These are phyloP conservation scores for Hucho hucho DNA, from an alignment of 2,113 vertebrate species.

Conservation along the genomic window DNA sequence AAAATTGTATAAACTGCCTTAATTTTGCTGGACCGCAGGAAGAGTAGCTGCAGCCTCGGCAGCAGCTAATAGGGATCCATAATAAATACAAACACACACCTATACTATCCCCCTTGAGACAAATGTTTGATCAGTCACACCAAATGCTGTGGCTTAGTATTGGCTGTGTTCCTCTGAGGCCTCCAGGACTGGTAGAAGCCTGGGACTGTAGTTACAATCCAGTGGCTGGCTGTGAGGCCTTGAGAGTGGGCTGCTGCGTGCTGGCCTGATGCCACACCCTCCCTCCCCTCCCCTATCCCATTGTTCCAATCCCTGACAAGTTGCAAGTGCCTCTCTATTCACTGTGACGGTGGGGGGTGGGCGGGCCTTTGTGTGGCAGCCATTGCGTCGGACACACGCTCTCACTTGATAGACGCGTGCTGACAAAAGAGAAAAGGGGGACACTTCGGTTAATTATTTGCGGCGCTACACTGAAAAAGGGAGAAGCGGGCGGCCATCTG, in stretches of 20 bases:
- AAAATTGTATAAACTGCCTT: too few relatives aligned
- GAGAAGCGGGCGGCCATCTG: constrained; percentile 77
- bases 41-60: too few relatives aligned
- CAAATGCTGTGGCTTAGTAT: constrained; percentile 31
- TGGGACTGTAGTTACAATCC: constrained; percentile 38
- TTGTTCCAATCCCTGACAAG: constrained; percentile 54
- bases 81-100: too few relatives aligned
- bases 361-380: constrained; percentile 65
- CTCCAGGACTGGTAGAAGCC: constrained; percentile 34
- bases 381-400: constrained; percentile 77
- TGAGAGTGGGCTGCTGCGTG: constrained; percentile 10
- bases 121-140: constrained; percentile 33
- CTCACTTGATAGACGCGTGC: constrained; percentile 73
- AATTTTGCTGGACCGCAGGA: too few relatives aligned
- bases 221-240: constrained; percentile 43
- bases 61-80: too few relatives aligned
- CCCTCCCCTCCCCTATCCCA: constrained; percentile 15
- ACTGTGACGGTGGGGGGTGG: constrained; percentile 62
- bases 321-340: constrained; percentile 74
- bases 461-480: constrained; percentile 65
- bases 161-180: constrained; percentile 24
- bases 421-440: constrained; percentile 68
- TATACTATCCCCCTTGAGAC: constrained; percentile 11
- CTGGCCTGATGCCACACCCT: constrained; percentile 48
- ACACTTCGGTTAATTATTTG: constrained; percentile 67